phyloP scores from a whole-genome alignment of 53 echinoderm and acorn worm species.

The Apostichopus leukothele region DNA sequence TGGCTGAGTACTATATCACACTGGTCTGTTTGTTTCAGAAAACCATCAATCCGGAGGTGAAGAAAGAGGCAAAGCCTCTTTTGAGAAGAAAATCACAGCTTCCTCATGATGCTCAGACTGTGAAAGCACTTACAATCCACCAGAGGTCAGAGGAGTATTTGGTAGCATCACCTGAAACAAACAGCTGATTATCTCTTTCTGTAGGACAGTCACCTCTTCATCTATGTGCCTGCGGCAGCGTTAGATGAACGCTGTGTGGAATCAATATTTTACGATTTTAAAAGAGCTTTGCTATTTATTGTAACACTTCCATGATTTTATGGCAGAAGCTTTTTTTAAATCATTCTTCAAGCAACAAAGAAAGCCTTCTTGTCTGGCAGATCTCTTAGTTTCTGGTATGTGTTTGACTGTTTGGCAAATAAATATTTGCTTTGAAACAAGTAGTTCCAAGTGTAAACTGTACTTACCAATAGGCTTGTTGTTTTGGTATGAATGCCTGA shows the following conservation, averaged over 20 bases:
- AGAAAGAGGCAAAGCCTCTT: conserved; percentile 73
- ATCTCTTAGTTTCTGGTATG: background rate
- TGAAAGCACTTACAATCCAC: conserved; percentile 81
- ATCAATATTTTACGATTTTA: conserved; percentile 34
- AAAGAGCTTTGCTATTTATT: conserved; percentile 50
- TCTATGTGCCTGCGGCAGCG: conserved; percentile 41
- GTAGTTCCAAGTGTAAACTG: background rate
- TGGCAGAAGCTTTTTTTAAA: conserved; percentile 46
- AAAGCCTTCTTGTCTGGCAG: background rate
- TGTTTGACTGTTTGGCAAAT: background rate
- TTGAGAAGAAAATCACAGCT: conserved; percentile 97
- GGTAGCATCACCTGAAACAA: conserved; percentile 75
- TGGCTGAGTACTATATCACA: too few species aligned
- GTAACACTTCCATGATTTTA: conserved; percentile 44
- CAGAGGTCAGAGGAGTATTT: conserved; percentile 91
- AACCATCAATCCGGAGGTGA: conserved; percentile 35
- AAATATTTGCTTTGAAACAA: background rate
- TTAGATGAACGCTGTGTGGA: conserved; percentile 9
- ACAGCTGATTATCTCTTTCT: conserved; percentile 55
- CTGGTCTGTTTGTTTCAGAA: background rate
- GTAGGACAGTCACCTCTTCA: background rate
- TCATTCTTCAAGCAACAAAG: background rate
- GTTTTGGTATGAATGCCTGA: background rate
- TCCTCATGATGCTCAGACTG: conserved; percentile 85
- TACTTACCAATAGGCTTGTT: background rate